Base-by-base conservation (phyloP, 2,888 invertebrate species). In the Phyllotreta cruciferae region DNA sequence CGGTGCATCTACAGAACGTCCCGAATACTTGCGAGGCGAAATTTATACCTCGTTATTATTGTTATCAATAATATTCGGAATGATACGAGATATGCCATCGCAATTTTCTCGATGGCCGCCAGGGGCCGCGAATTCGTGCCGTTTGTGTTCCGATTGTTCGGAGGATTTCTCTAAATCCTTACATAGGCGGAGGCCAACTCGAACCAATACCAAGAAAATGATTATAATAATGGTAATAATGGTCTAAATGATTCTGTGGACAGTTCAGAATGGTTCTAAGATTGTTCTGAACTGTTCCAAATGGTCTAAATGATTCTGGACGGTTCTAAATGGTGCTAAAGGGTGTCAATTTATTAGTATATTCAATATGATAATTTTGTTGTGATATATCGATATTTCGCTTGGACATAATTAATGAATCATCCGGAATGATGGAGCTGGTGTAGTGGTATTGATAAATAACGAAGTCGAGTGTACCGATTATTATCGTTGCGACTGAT, bases 161-260 rank as follows among this genome's bases (percentile, higher is more conserved):
- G 58, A 70, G 72, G 71, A 72, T 71, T 72, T 74, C 73, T 74
- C 70, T 66, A 62, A 66, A 67, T 71, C 11, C n/a, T 10, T 35
- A 41, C 57, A 57, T 39, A 39, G 57, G 49, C 44, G 57, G 38
- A 38, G 9, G 10, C 35, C 24, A 24, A 4, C 24, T 3, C 24
- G 24, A 24, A 24, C 4, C 24, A 24, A 24, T 4, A 24, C 24
- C n/a, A n/a, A n/a, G 24, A 24, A 24, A 24, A 24, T n/a, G n/a
- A n/a, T n/a, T n/a, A n/a, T n/a, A n/a, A n/a, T n/a, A n/a, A n/a
- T n/a, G n/a, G n/a, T n/a, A n/a, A n/a, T n/a, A n/a, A n/a, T n/a
- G n/a, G n/a, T n/a, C n/a, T n/a, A n/a, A n/a, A n/a, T n/a, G n/a
- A n/a, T n/a, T n/a, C n/a, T n/a, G n/a, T n/a, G n/a, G n/a, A n/a